Base-by-base conservation (phyloP, 1,140 invertebrate genomes). In the Drosophila lowei region DNA sequence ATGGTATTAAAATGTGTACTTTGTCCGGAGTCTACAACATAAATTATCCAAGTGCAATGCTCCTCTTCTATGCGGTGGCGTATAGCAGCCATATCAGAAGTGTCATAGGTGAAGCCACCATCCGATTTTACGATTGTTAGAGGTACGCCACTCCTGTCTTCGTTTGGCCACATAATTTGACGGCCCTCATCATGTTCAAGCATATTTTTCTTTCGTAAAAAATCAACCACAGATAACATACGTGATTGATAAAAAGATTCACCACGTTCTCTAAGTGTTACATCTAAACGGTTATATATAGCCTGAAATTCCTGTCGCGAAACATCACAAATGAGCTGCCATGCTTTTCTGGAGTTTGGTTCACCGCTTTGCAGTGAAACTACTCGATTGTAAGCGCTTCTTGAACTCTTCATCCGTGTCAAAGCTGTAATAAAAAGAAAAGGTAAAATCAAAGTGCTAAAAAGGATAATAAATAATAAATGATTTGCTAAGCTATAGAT, bases 41-140 rank as follows among this genome's bases (percentile, higher is more conserved):
- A 99, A 77, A 99, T 96, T 1, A 99, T 88, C 95, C 98, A 97
- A 73, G 98, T 95, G 2, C 92, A 96, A 64, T 96, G 96, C 91
- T 99, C 97, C 88, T 98, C 97, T 58, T 96, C 91, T 6, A 99
- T 91, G 48, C 99, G 93, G 50, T 99, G 95, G 75, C 95, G 96
- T 2, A 99, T 94, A 7, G 96, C 94, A 3, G 99, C 98, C 93
- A 99, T 93, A 92, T 99, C 99, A 6, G 98, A 99, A 0, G 99
- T 99, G 91, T 99, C 99, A 92, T 99, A 99, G 0, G 99, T 99
- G 90, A 95, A 99, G 28, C 99, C 99, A 52, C 99, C 99, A 93
- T 99, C 99, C 3, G 97, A 97, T 93, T 99, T 99, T 0, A 99
- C 95, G 15, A 99, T 93, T 0, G 98, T 99, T 15, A 99, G 91